These are phyloP conservation scores for Chalcosyrphus nemorum DNA, from an alignment of 2,888 invertebrate genomes.

Conservation along the genomic window DNA sequence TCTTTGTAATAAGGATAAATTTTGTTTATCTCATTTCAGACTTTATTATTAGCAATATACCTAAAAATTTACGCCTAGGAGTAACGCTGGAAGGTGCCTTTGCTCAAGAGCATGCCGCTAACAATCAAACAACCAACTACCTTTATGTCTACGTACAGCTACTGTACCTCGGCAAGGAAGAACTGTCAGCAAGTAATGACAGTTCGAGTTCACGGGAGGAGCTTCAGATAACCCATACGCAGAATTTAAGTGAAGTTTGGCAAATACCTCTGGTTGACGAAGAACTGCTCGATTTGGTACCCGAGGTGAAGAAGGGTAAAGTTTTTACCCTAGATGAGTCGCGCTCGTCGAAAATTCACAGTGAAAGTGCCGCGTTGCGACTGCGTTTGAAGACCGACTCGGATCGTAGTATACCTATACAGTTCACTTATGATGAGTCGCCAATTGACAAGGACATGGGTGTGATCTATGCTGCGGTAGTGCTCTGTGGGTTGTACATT, in stretches of 20 bases:
- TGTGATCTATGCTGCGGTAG: slow-evolving; percentile 87
- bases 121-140: slow-evolving; percentile 82
- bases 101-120: slow-evolving; percentile 83
- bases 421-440: slow-evolving; percentile 85
- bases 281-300: slow-evolving; percentile 79
- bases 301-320: slow-evolving; percentile 82
- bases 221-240: slow-evolving; percentile 46
- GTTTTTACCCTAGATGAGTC: slow-evolving; percentile 76
- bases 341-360: slow-evolving; percentile 68
- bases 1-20: background rate
- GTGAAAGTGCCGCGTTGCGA: slow-evolving; percentile 75
- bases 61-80: slow-evolving; percentile 82
- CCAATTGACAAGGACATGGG: slow-evolving; percentile 87
- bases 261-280: slow-evolving; percentile 79
- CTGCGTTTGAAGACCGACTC: slow-evolving; percentile 78
- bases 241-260: slow-evolving; percentile 75
- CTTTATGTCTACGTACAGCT: slow-evolving; percentile 83
- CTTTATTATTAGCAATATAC: slow-evolving; percentile 77
- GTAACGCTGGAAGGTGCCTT: slow-evolving; percentile 85
- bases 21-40: slow-evolving; percentile 73
- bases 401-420: slow-evolving; percentile 81
- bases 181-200: slow-evolving; percentile 24
- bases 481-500: slow-evolving; percentile 89
- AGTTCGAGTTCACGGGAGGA: slow-evolving; percentile 17
- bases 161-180: slow-evolving; percentile 67